phyloP scores from a whole-genome alignment of 2,888 invertebrate species.

The Hipparchia semele region DNA sequence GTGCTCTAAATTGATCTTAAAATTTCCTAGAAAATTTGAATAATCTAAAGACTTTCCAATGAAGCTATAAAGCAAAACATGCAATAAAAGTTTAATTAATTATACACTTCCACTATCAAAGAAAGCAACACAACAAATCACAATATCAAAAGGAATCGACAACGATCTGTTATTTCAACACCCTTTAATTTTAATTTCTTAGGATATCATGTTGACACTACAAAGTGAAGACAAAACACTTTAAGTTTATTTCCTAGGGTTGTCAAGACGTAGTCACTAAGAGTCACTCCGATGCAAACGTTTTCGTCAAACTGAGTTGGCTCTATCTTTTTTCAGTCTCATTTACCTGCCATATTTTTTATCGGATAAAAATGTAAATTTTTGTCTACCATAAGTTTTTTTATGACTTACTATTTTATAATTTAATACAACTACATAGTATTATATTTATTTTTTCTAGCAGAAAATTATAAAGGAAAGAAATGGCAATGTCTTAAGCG shows the following conservation, averaged over 20 bases:
- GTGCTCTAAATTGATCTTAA: too few species aligned
- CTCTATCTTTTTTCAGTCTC: too few species aligned
- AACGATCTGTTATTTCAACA: constrained; percentile 29
- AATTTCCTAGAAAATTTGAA: too few species aligned
- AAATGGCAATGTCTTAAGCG: constrained; percentile 18
- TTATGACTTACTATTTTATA: too few species aligned
- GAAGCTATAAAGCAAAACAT: not conserved
- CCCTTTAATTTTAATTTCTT: constrained; percentile 33
- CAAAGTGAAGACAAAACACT: constrained; percentile 27
- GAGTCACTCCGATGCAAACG: too few species aligned
- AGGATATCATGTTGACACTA: constrained; percentile 32
- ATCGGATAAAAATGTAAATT: too few species aligned
- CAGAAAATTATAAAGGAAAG: constrained; percentile 13
- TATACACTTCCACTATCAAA: not conserved
- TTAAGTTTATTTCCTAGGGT: constrained; percentile 21
- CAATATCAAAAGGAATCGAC: constrained; percentile 35
- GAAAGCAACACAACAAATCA: constrained; percentile 1
- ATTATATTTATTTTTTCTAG: not conserved
- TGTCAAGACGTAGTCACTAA: not conserved
- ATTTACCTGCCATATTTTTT: too few species aligned
- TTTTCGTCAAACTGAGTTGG: too few species aligned
- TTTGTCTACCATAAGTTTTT: too few species aligned
- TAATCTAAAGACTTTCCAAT: not conserved
- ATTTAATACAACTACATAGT: too few species aligned
- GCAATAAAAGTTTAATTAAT: not conserved